Evolutionary conservation across 2,797 vertebrate genomes (phyloP).

Genomic region (Fundulus diaphanus): DNA sequence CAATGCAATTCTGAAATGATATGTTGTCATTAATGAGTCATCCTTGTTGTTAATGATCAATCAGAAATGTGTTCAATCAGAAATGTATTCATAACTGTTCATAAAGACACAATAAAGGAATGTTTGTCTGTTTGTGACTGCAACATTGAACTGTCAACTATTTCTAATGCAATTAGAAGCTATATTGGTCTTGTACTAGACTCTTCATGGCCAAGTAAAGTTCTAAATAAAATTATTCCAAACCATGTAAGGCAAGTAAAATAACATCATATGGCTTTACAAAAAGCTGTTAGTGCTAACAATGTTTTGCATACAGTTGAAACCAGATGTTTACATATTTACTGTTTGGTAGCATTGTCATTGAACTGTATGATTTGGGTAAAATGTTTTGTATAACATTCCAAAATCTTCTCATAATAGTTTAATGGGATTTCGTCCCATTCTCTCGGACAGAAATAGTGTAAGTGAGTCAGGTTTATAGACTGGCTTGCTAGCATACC

Average conservation of each 20-base stretch:
- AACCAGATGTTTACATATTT: not conserved
- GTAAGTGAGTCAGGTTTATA: no score
- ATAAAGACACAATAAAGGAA: constrained; percentile 80
- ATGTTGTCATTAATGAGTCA: constrained; percentile 64
- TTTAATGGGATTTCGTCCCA: no score
- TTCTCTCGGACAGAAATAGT: no score
- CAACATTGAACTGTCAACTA: constrained; percentile 61
- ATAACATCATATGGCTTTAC: not conserved
- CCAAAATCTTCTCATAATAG: no score
- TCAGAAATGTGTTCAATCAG: constrained; percentile 76
- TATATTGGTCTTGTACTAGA: not conserved
- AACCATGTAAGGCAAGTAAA: not conserved
- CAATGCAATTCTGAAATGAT: constrained; percentile 63
- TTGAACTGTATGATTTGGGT: no score
- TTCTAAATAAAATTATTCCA: not conserved
- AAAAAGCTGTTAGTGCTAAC: no score
- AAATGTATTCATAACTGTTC: constrained; percentile 80
- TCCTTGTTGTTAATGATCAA: constrained; percentile 75
- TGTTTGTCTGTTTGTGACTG: constrained; percentile 77
- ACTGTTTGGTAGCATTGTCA: no score
- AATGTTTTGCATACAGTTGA: not conserved
- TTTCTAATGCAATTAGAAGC: constrained; percentile 40
- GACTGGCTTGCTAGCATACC: no score
- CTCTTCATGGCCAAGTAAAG: not conserved
- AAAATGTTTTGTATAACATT: no score